Conservation (phyloP, 2,797 vertebrate species). For the Protosalanx chinensis region DNA sequence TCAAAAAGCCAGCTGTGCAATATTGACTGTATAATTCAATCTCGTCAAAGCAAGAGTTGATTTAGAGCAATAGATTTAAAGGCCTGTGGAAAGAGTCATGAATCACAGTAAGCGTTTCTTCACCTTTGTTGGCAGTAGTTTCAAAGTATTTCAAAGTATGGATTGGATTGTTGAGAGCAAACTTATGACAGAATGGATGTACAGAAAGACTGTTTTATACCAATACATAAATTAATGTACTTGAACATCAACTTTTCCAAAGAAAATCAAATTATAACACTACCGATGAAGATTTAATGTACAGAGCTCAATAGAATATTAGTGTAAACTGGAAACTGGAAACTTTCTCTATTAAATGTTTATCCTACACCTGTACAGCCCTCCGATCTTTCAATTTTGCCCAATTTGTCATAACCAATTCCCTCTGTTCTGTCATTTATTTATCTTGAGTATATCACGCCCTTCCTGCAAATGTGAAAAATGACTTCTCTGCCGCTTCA, state of each 20-base stretch:
- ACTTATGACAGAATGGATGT: background rate
- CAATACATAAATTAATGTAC: too few relatives aligned
- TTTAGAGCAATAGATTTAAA: constrained; percentile 76
- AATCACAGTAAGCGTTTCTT: constrained; percentile 67
- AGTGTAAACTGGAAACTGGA: background rate
- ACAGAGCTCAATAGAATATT: background rate
- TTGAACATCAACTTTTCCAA: too few relatives aligned
- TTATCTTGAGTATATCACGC: constrained; percentile 57
- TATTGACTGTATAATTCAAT: constrained; percentile 79
- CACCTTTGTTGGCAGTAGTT: constrained; percentile 57
- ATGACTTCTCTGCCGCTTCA: constrained; percentile 57
- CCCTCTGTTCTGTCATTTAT: constrained; percentile 59
- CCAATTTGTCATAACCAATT: constrained; percentile 63
- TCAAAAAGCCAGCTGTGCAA: constrained; percentile 67
- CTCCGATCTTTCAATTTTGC: constrained; percentile 54
- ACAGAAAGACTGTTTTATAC: too few relatives aligned
- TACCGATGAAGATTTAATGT: background rate
- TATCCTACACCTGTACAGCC: constrained; percentile 21
- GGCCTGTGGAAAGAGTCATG: constrained; percentile 68
- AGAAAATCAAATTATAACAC: too few relatives aligned
- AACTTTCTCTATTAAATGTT: constrained; percentile 34
- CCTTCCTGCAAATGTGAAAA: constrained; percentile 50
- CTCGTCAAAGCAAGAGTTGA: constrained; percentile 65
- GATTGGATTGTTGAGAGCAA: background rate
- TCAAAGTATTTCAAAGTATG: constrained; percentile 48